Conservation (phyloP, 2,797 vertebrate species). For the Sandelia bainsii region DNA sequence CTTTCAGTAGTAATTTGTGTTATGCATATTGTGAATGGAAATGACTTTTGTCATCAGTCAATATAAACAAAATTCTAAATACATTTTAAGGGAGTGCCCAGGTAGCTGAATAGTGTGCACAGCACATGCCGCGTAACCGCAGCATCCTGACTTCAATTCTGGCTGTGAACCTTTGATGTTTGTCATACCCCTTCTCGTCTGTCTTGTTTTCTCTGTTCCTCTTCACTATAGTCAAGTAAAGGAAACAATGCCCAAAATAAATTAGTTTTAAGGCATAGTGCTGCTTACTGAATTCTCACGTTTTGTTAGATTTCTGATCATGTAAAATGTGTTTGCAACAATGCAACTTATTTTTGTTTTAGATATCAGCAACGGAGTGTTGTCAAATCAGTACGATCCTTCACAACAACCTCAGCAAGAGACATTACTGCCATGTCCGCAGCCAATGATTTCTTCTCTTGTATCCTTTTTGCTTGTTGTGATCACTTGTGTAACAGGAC, state of each 20-base stretch:
- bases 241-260: not conserved
- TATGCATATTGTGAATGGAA: conserved; percentile 14
- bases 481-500: conserved; percentile 16
- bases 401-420: conserved; percentile 73
- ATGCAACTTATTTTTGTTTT: conserved; percentile 21
- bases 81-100: too few relatives aligned
- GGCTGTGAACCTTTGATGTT: too few relatives aligned
- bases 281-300: not conserved
- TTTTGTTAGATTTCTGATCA: not conserved
- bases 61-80: conserved; percentile 1
- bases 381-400: conserved; percentile 74
- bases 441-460: conserved; percentile 91
- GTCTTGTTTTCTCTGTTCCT: too few relatives aligned
- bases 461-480: conserved; percentile 87
- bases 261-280: not conserved
- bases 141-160: too few relatives aligned
- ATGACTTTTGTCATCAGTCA: conserved; percentile 3
- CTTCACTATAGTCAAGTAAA: too few relatives aligned
- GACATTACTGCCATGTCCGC: conserved; percentile 89
- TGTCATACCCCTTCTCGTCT: too few relatives aligned
- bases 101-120: too few relatives aligned
- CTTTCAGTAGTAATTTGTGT: conserved; percentile 8
- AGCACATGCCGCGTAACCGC: too few relatives aligned
- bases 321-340: not conserved
- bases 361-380: conserved; percentile 87